Evolutionary conservation across 1,140 invertebrate genomes (phyloP), one percentile per base, ranked within the genome.

Genomic region (Elysia chlorotica): DNA sequence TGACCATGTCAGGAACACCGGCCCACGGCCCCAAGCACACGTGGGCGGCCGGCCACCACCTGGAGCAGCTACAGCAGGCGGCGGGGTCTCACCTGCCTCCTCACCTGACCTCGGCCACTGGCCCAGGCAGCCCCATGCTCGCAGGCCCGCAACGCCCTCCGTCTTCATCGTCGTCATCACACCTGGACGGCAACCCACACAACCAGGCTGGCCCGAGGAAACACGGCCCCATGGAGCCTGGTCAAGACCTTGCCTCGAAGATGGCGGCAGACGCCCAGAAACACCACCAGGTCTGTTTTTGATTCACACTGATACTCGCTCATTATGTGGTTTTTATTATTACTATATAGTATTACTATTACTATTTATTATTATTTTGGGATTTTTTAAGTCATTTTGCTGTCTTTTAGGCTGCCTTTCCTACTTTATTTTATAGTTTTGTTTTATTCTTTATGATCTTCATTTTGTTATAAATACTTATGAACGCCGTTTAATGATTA

Each of bases 111-210:
- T 41, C 65, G 21, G 21, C 63, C 3, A 21, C 37, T 48, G 10
- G 21, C 37, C 71, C 71, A 36, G 36, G 38, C 30, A 28, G 57
- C 54, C 75, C 48, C 37, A 71, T 38, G 21, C 1, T 59, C 33
- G 38, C 67, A 10, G 74, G 74, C 57, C 76, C 73, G 4, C 76
- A 76, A 57, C 36, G 74, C 33, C 70, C 74, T 21, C 74, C 71
- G n/a, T n/a, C n/a, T n/a, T n/a, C n/a, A n/a, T n/a, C n/a, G n/a
- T n/a, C n/a, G n/a, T n/a, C n/a, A n/a, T n/a, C n/a, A n/a, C n/a
- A n/a, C n/a, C n/a, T n/a, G n/a, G n/a, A n/a, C n/a, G n/a, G n/a
- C n/a, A n/a, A n/a, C n/a, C n/a, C n/a, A n/a, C n/a, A n/a, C n/a
- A n/a, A n/a, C n/a, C 36, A 76, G 74, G 54, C 65, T 59, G 19